Percentiles rank a stretch among this genome's conserved stretches.
These are phyloP conservation scores for Stenodera caucasica DNA, from an alignment of 2,888 invertebrate genomes.

Conservation along the genomic window DNA sequence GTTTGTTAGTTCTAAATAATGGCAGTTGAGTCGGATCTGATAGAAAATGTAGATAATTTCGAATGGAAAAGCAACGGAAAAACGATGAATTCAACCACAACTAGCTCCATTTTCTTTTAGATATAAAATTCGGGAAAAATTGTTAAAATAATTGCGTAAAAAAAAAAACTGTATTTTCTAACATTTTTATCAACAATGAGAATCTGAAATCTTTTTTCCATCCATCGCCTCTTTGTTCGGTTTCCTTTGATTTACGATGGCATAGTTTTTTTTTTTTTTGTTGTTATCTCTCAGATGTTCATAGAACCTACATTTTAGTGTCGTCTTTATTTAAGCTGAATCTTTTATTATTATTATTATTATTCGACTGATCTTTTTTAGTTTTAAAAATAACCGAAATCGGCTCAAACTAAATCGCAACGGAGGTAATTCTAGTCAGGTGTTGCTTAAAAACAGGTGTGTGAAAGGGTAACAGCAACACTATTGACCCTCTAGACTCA, in stretches of 20 bases:
- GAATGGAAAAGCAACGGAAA: no score
- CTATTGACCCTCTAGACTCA: not conserved
- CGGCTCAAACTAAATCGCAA: not conserved
- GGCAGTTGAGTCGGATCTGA: not conserved
- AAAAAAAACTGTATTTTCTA: not conserved
- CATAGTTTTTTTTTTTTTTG: no score
- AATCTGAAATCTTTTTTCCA: not conserved
- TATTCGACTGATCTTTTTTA: not conserved
- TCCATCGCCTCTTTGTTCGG: not conserved
- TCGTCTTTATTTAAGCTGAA: not conserved
- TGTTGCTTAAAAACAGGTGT: not conserved
- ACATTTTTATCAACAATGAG: not conserved
- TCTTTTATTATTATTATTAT: not conserved
- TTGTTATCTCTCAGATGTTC: not conserved
- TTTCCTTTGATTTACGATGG: not conserved
- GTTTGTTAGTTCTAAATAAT: slow-evolving; percentile 7
- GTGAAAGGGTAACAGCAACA: not conserved
- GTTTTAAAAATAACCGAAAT: not conserved
- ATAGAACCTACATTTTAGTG: not conserved
- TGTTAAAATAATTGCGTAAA: no score
- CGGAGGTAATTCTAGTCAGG: not conserved
- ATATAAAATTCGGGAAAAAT: no score
- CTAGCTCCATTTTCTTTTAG: no score
- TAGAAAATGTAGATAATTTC: not conserved
- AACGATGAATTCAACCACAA: not conserved